Conservation (phyloP, 2,113 vertebrate genomes). For the Microcebus tavaratra region DNA sequence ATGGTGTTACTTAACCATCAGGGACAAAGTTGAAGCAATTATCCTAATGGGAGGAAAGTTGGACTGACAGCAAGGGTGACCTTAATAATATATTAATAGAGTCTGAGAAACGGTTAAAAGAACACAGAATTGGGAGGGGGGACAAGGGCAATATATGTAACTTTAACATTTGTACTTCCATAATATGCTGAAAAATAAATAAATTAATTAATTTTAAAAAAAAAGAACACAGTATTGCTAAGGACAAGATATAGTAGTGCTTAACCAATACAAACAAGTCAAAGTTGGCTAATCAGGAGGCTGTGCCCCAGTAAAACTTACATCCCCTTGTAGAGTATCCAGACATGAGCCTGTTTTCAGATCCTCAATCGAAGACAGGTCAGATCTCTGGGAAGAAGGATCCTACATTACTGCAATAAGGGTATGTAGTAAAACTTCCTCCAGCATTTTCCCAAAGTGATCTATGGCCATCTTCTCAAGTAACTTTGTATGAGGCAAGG, state of each 20-base stretch:
- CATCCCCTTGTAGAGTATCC: not conserved
- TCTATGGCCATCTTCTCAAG: not conserved
- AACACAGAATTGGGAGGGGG: not conserved
- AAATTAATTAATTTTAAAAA: no score
- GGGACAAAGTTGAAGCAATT: not conserved
- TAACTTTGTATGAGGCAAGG: not conserved
- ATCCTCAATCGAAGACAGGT: not conserved
- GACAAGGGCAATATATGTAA: no score
- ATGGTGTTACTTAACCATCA: conserved; percentile 26
- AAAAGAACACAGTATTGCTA: not conserved
- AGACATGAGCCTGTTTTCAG: not conserved
- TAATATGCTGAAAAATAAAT: no score
- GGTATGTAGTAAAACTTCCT: not conserved
- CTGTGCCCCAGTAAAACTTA: not conserved
- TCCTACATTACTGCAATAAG: not conserved
- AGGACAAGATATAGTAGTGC: not conserved
- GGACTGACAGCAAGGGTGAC: not conserved
- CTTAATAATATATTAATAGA: not conserved
- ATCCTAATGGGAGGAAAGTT: not conserved
- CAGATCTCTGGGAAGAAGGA: not conserved
- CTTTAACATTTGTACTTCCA: no score
- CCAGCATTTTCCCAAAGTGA: not conserved
- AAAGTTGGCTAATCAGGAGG: not conserved
- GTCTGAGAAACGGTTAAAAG: not conserved
- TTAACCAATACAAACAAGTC: not conserved